Evolutionary conservation across 2,888 invertebrate genomes (phyloP).

Genomic region (Stenoptilia bipunctidactyla): DNA sequence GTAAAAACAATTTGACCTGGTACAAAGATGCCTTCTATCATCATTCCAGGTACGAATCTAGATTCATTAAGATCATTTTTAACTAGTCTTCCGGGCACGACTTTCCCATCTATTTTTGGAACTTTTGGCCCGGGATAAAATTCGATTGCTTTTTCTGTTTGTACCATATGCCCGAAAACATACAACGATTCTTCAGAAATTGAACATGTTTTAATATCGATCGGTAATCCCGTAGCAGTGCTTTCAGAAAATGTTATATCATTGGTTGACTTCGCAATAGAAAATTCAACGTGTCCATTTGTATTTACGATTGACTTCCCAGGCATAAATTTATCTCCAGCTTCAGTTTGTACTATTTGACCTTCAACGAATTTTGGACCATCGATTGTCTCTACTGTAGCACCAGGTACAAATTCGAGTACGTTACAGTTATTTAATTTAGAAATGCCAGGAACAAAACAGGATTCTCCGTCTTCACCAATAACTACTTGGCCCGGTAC

Average conservation of each 20-base stretch:
- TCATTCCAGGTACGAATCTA: conserved; percentile 77
- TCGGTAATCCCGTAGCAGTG: conserved; percentile 66
- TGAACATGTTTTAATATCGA: conserved; percentile 68
- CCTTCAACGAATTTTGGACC: conserved; percentile 77
- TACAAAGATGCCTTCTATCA: conserved; percentile 76
- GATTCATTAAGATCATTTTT: conserved; percentile 73
- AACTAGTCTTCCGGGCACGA: conserved; percentile 75
- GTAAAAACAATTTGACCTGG: conserved; percentile 79
- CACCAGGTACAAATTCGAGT: conserved; percentile 72
- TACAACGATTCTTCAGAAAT: conserved; percentile 63
- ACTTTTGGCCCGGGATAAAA: conserved; percentile 73
- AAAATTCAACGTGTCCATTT: conserved; percentile 69
- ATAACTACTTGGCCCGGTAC: conserved; percentile 74
- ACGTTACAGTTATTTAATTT: conserved; percentile 47
- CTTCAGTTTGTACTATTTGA: conserved; percentile 71
- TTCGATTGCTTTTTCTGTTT: conserved; percentile 74
- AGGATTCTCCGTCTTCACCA: conserved; percentile 51
- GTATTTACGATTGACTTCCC: conserved; percentile 66
- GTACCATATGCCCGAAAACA: conserved; percentile 77
- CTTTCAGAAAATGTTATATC: conserved; percentile 70
- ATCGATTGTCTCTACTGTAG: conserved; percentile 72
- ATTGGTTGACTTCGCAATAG: conserved; percentile 68
- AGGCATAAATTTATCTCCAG: conserved; percentile 74
- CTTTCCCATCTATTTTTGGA: conserved; percentile 67
- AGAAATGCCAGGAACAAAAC: conserved; percentile 74